A percentile compares a stretch with the other conserved stretches of the same genome.
Evolutionary conservation across 92 coral and sea anemone genomes (phyloP).

Genomic region (Pocillopora meandrina): DNA sequence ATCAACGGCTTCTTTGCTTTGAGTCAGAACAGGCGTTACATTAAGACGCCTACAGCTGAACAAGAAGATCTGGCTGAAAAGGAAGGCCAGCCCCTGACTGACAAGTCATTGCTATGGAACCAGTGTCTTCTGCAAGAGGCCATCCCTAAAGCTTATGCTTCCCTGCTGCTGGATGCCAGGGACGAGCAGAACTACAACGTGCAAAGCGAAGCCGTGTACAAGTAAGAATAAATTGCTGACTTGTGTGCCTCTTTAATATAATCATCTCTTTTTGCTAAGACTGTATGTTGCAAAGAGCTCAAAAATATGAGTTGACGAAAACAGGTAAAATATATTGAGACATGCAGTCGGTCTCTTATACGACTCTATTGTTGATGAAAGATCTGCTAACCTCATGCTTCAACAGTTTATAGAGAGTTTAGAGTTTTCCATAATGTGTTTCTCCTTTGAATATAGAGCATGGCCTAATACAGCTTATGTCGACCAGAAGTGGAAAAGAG

Average conservation of each 20-base stretch:
- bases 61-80: slow-evolving; percentile 17
- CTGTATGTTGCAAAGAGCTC: not conserved
- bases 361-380: too few relatives aligned
- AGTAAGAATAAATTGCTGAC: not conserved
- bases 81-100: not conserved
- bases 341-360: not conserved
- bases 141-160: slow-evolving; percentile 60
- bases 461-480: slow-evolving; percentile 61
- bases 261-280: not conserved
- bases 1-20: slow-evolving; percentile 48
- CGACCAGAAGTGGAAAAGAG: slow-evolving; percentile 42
- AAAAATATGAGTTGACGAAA: too few relatives aligned
- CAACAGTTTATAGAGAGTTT: not conserved
- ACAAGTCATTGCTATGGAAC: slow-evolving; percentile 61
- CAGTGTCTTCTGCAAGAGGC: slow-evolving; percentile 54
- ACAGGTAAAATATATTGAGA: too few relatives aligned
- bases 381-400: too few relatives aligned
- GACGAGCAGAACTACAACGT: not conserved
- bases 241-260: not conserved
- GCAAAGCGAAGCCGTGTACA: not conserved
- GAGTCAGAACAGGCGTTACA: slow-evolving; percentile 49
- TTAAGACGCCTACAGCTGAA: slow-evolving; percentile 11
- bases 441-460: slow-evolving; percentile 36
- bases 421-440: not conserved
- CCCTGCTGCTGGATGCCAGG: slow-evolving; percentile 26